These are phyloP conservation scores for Nipponia nippon DNA, from an alignment of 2,113 vertebrate species.

Conservation along the genomic window DNA sequence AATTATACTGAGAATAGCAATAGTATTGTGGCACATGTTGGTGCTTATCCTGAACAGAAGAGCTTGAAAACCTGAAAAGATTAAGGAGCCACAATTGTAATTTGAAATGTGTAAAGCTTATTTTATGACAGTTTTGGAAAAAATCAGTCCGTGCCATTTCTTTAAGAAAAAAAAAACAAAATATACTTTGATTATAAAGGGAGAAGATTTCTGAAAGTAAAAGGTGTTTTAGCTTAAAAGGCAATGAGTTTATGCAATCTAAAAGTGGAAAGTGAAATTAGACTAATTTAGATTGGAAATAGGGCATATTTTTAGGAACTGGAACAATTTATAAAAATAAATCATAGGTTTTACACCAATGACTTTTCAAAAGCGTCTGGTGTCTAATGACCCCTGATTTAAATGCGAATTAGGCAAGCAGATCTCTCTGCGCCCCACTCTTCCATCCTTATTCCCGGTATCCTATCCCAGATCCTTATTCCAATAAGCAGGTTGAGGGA, in stretches of 20 bases:
- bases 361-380: not conserved
- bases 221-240: not conserved
- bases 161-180: not conserved
- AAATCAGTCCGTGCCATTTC: not conserved
- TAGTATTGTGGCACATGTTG: not conserved
- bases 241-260: not conserved
- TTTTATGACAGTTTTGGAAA: not conserved
- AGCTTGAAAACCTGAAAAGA: not conserved
- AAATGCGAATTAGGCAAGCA: not conserved
- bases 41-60: not conserved
- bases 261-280: not conserved
- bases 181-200: not conserved
- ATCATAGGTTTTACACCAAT: not conserved
- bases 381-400: not conserved
- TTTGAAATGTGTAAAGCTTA: not conserved
- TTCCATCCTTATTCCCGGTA: not conserved
- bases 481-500: not conserved
- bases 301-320: not conserved
- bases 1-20: not conserved
- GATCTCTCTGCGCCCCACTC: not conserved
- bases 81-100: not conserved
- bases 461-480: not conserved
- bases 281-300: not conserved
- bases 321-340: not conserved
- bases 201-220: not conserved